Evolutionary conservation across 2,113 vertebrate genomes (phyloP).

Genomic region (Sinocyclocheilus rhinocerous): DNA sequence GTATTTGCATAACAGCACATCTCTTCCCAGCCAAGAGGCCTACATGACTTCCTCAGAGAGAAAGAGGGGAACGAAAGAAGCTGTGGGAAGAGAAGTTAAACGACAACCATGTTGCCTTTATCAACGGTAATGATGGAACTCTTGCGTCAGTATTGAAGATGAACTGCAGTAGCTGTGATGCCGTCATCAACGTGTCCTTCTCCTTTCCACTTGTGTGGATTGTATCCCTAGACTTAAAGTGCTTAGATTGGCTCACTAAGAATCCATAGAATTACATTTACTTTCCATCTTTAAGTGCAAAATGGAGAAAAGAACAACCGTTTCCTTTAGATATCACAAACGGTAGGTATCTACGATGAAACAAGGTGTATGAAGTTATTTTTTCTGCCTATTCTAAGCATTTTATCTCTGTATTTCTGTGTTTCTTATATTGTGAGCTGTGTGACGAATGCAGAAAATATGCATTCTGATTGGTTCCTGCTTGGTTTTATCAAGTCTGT

Average conservation of each 20-base stretch:
- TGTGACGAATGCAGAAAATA: constrained; percentile 70
- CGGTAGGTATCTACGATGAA: background rate
- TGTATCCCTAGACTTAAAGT: constrained; percentile 43
- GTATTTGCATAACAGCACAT: constrained; percentile 48
- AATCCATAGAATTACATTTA: background rate
- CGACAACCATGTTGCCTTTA: constrained; percentile 47
- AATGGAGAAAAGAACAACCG: background rate
- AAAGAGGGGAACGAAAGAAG: constrained; percentile 21
- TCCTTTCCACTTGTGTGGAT: constrained; percentile 52
- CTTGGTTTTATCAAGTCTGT: constrained; percentile 76
- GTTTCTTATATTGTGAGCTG: constrained; percentile 69
- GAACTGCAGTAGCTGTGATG: constrained; percentile 64
- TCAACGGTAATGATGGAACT: constrained; percentile 55
- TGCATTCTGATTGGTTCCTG: constrained; percentile 76
- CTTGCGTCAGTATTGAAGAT: constrained; percentile 64
- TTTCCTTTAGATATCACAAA: background rate
- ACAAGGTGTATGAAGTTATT: background rate
- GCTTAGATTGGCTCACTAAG: constrained; percentile 17
- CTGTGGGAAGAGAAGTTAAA: background rate
- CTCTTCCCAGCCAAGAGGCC: constrained; percentile 28
- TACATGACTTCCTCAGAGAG: background rate
- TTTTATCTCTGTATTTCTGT: background rate
- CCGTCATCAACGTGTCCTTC: constrained; percentile 50
- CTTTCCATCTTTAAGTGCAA: background rate
- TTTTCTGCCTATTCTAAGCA: constrained; percentile 29